Evolutionary conservation across 2,797 vertebrate genomes (phyloP).

Genomic region (Darevskia mixta): DNA sequence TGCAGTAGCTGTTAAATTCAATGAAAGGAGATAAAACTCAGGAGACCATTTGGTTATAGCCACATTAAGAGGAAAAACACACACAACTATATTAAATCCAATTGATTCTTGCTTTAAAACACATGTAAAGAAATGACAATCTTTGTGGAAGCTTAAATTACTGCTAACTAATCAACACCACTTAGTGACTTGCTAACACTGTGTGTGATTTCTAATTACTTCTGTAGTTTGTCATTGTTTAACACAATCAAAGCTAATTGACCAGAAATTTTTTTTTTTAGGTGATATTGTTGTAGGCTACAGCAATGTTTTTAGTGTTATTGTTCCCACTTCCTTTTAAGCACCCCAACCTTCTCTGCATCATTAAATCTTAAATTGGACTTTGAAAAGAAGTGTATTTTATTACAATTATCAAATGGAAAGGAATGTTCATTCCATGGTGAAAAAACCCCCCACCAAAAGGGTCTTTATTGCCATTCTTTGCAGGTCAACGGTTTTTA

Average conservation of each 20-base stretch:
- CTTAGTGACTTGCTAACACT: conserved; percentile 61
- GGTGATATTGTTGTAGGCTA: conserved; percentile 55
- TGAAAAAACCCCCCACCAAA: background rate
- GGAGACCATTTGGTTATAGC: conserved; percentile 18
- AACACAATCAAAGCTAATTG: conserved; percentile 79
- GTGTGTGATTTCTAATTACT: conserved; percentile 74
- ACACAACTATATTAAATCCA: conserved; percentile 29
- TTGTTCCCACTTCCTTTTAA: conserved; percentile 75
- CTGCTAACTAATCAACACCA: conserved; percentile 53
- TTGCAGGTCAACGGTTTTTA: conserved; percentile 66
- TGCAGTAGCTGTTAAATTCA: background rate
- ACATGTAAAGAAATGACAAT: conserved; percentile 41
- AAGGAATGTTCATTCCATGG: conserved; percentile 33
- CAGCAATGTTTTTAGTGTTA: conserved; percentile 74
- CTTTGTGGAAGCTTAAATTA: conserved; percentile 56
- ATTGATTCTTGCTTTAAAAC: conserved; percentile 43
- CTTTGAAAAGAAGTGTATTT: conserved; percentile 74
- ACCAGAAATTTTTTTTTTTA: conserved; percentile 66
- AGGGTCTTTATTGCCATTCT: conserved; percentile 55
- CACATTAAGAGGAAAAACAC: conserved; percentile 37
- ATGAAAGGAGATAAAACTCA: conserved; percentile 22
- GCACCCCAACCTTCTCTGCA: conserved; percentile 73
- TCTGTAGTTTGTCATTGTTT: conserved; percentile 76
- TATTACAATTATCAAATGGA: conserved; percentile 70
- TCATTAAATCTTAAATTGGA: conserved; percentile 78